phyloP scores from a whole-genome alignment of 1,140 invertebrate genomes.

The Drosophila arawakana region DNA sequence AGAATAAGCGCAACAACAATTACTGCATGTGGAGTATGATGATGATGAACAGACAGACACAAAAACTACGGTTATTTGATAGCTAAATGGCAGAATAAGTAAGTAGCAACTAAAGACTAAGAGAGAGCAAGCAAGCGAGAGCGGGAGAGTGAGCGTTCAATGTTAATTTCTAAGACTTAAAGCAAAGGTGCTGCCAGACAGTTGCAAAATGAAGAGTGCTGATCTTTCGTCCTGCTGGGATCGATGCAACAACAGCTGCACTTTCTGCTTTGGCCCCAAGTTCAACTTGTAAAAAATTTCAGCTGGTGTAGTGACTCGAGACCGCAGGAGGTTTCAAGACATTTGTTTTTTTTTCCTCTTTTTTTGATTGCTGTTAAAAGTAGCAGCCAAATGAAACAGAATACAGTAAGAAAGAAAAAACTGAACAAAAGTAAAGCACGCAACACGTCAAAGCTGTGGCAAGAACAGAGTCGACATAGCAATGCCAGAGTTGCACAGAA shows the following conservation, averaged over 20 bases:
- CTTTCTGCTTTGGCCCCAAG: conserved; percentile 19
- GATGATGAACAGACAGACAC: conserved; percentile 28
- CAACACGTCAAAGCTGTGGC: conserved; percentile 57
- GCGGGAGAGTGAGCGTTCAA: background rate
- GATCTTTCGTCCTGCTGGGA: background rate
- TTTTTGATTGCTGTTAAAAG: conserved; percentile 67
- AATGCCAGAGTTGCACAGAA: conserved; percentile 6
- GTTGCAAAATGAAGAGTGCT: background rate
- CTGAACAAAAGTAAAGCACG: conserved; percentile 63
- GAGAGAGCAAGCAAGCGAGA: conserved; percentile 16
- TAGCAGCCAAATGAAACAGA: conserved; percentile 62
- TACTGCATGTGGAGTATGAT: conserved; percentile 31
- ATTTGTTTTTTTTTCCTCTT: conserved; percentile 10
- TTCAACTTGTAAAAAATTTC: conserved; percentile 41
- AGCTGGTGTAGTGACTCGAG: conserved; percentile 52
- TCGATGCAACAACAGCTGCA: conserved; percentile 45
- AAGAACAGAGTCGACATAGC: conserved; percentile 4
- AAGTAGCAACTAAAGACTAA: conserved; percentile 28
- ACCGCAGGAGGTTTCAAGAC: conserved; percentile 73
- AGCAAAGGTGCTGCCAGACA: conserved; percentile 14
- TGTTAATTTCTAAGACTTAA: conserved; percentile 25
- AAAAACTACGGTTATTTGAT: conserved; percentile 62
- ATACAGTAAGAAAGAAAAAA: conserved; percentile 20
- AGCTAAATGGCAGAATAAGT: conserved; percentile 53
- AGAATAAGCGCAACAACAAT: conserved; percentile 32